Percentiles rank a stretch among this genome's conserved stretches.
Conservation (phyloP, 2,888 invertebrate species). For the Watsonalla cultraria region DNA sequence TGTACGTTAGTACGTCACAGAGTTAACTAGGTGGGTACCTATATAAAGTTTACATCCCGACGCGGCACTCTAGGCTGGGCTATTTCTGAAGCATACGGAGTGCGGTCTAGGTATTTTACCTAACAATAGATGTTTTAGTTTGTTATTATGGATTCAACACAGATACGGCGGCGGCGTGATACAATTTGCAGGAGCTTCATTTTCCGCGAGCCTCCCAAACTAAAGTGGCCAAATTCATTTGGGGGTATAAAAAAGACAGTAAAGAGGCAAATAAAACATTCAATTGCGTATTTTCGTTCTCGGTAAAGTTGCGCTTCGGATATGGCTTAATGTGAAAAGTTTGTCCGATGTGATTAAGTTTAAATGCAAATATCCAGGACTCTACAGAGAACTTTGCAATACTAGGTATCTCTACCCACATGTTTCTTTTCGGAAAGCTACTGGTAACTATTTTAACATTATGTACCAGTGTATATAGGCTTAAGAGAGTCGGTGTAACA, state of each 20-base stretch:
- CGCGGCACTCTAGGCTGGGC: slow-evolving; percentile 35
- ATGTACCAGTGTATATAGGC: too few species aligned
- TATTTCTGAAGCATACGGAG: slow-evolving; percentile 52
- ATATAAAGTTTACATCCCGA: slow-evolving; percentile 32
- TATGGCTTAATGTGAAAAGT: slow-evolving; percentile 59
- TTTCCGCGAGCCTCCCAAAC: neutral
- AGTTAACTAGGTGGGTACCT: slow-evolving; percentile 13
- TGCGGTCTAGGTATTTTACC: slow-evolving; percentile 50
- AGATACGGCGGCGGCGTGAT: neutral
- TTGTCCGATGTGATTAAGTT: slow-evolving; percentile 44
- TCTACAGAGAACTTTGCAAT: slow-evolving; percentile 17
- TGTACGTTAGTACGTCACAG: slow-evolving; percentile 32
- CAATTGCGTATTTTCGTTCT: slow-evolving; percentile 27
- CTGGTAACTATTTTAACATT: too few species aligned
- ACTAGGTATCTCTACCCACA: slow-evolving; percentile 2
- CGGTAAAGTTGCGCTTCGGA: slow-evolving; percentile 37
- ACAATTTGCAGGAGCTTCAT: neutral
- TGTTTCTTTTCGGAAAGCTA: neutral
- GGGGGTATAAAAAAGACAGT: slow-evolving; percentile 7
- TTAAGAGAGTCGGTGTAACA: too few species aligned
- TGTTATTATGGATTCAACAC: slow-evolving; percentile 18
- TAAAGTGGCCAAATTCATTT: neutral
- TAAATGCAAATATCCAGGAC: slow-evolving; percentile 53
- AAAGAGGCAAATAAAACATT: slow-evolving; percentile 35
- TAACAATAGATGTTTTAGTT: slow-evolving; percentile 48